Conservation (phyloP, 1,140 invertebrate species). For the Doryteuthis pealeii region DNA sequence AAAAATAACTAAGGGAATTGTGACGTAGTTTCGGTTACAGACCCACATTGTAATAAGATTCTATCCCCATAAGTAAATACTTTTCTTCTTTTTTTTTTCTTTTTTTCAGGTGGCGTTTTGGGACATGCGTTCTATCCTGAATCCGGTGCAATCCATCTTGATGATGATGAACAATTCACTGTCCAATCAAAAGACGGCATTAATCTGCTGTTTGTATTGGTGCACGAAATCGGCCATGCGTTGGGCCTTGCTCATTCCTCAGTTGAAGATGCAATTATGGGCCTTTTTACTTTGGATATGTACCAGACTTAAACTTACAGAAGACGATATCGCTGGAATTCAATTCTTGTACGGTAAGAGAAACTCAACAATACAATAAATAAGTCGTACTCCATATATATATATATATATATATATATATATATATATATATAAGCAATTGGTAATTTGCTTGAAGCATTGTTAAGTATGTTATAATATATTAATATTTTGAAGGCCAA, state of each 20-base stretch:
- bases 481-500: too few relatives aligned
- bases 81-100: too few relatives aligned
- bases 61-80: too few relatives aligned
- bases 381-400: too few relatives aligned
- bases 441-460: too few relatives aligned
- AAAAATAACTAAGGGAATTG: too few relatives aligned
- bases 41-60: too few relatives aligned
- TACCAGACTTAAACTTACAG: constrained; percentile 21
- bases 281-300: constrained; percentile 35
- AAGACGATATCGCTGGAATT: constrained; percentile 44
- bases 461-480: too few relatives aligned
- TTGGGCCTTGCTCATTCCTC: constrained; percentile 50
- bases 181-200: constrained; percentile 35
- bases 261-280: constrained; percentile 42
- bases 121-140: constrained; percentile 62
- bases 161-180: constrained; percentile 45
- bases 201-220: constrained; percentile 43
- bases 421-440: too few relatives aligned
- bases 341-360: constrained; percentile 46
- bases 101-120: constrained; percentile 32
- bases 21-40: too few relatives aligned
- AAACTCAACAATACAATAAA: too few relatives aligned
- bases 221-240: constrained; percentile 55
- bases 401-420: too few relatives aligned
- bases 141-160: constrained; percentile 70